These are phyloP conservation scores for Heliconius cydno DNA, from an alignment of 2,888 invertebrate genomes.

Conservation along the genomic window DNA sequence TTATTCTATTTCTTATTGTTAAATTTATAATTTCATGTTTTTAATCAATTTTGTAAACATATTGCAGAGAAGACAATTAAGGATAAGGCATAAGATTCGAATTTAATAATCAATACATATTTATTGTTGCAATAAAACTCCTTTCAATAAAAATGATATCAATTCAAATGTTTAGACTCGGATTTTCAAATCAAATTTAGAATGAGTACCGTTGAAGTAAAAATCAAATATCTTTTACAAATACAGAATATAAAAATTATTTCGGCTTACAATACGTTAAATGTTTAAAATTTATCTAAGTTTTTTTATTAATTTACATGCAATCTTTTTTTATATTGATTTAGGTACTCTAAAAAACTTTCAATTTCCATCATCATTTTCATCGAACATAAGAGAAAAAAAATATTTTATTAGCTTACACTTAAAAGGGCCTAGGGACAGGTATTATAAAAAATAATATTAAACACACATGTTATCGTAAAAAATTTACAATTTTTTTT, in stretches of 20 bases:
- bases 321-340: no score
- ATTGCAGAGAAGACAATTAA: not conserved
- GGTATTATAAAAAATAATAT: not conserved
- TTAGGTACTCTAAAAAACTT: no score
- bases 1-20: no score
- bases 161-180: slow-evolving; percentile 50
- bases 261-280: no score
- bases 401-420: not conserved
- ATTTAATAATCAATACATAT: not conserved
- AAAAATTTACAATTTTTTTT: not conserved
- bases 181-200: slow-evolving; percentile 50
- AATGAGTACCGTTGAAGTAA: slow-evolving; percentile 43
- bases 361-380: no score
- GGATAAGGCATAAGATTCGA: not conserved
- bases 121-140: slow-evolving; percentile 8
- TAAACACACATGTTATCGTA: not conserved
- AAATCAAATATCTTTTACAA: slow-evolving; percentile 30
- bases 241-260: no score
- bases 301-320: no score
- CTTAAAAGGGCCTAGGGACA: not conserved
- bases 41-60: not conserved
- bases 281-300: no score
- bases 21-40: not conserved
- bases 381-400: not conserved
- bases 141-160: slow-evolving; percentile 42